A percentile compares a stretch with the other conserved stretches of the same genome.
Evolutionary conservation across 2,797 vertebrate genomes (phyloP).

Genomic region (Falco concolor): DNA sequence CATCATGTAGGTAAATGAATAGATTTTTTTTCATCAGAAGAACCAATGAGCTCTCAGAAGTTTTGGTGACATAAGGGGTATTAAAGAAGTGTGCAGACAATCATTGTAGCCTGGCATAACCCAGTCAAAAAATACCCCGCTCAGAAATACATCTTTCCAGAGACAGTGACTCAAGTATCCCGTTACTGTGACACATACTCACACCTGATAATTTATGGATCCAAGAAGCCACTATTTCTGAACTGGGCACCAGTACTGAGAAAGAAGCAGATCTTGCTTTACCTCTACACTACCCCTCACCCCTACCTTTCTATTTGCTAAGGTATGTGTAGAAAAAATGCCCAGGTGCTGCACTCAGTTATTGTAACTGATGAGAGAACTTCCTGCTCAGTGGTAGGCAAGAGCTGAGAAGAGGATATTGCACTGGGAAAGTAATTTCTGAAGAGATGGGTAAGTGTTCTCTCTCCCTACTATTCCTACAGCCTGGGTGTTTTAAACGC

Average conservation of each 20-base stretch:
- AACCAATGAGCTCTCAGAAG: neutral
- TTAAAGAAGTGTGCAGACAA: neutral
- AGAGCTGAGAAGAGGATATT: conserved; percentile 9
- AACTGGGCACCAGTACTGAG: neutral
- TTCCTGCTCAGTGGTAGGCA: neutral
- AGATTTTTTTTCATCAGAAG: neutral
- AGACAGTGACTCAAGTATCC: neutral
- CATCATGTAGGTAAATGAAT: neutral
- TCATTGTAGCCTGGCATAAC: accelerated
- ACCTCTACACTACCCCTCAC: neutral
- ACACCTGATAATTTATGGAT: neutral
- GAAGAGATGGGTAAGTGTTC: neutral
- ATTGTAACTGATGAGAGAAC: neutral
- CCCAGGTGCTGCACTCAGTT: neutral
- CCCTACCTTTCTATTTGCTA: neutral
- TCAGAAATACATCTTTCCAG: neutral
- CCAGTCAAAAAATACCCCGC: neutral
- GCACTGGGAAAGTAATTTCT: neutral
- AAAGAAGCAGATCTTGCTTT: neutral
- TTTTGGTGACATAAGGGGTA: neutral
- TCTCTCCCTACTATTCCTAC: neutral
- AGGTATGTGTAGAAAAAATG: neutral
- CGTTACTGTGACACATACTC: neutral
- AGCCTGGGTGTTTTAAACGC: neutral
- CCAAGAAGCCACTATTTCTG: neutral